Base-by-base conservation (phyloP, 2,888 invertebrate genomes). In the Dryadula phaetusa region DNA sequence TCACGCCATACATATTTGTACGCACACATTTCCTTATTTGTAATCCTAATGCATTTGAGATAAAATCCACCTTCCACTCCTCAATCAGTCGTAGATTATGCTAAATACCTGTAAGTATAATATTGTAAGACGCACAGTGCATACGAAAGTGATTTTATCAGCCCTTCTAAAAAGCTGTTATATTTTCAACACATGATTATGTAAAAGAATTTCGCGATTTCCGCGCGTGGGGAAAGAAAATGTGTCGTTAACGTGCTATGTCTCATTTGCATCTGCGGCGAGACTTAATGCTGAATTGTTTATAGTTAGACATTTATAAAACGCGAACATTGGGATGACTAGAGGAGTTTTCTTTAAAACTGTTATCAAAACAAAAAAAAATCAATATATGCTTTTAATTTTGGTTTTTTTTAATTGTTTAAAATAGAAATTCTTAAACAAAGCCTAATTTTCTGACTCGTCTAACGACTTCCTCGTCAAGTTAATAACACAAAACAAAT, bases 121-220 rank as follows among this genome's bases (percentile, higher is more conserved):
- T 86, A 86, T 80, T 81, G 69, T 69, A 71, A 74, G 75, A 80
- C 84, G 80, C 76, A 79, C 73, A 72, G 70, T 74, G 88, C 82
- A 88, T 87, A 86, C 84, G 73, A 83, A 86, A 82, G 75, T 75
- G 71, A 84, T 80, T 87, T 87, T 86, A 88, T 85, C 83, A 86
- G 75, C 64, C 82, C 88, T 86, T 80, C 83, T 87, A 86, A 88
- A 87, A 90, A 87, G 85, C 86, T 86, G 90, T 88, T 91, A 87
- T 90, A 88, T 90, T 92, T 90, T 87, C 87, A 89, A 86, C 91
- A 90, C 90, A 87, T 91, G 90, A 92, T 91, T 91, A 91, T 92
- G 91, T 91, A 87, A 92, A 92, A 91, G 88, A 90, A 92, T 88
- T 88, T 85, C 77, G 75, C 85, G 85, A 85, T 87, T 86, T 83